Conservation (phyloP, 2,888 invertebrate species). For the Drosophila mettleri region DNA sequence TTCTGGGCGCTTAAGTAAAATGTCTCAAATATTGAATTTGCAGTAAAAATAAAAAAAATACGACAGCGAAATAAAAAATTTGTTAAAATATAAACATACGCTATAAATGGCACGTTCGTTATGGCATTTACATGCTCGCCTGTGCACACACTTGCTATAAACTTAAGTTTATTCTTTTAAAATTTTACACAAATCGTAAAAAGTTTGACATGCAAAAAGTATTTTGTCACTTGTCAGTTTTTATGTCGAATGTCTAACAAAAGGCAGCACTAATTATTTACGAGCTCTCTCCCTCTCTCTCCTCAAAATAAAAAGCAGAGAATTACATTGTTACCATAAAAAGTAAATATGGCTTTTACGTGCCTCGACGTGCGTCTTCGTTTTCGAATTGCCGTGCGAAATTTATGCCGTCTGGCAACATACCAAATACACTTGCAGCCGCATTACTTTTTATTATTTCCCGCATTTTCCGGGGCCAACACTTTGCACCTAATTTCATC, state of each 20-base stretch:
- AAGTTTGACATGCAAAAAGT: slow-evolving; percentile 33
- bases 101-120: slow-evolving; percentile 3
- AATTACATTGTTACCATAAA: slow-evolving; percentile 67
- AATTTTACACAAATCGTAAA: slow-evolving; percentile 57
- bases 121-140: slow-evolving; percentile 1
- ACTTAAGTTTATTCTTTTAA: slow-evolving; percentile 60
- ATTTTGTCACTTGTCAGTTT: slow-evolving; percentile 38
- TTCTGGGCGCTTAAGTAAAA: slow-evolving; percentile 11
- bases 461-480: slow-evolving; percentile 52
- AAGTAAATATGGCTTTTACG: slow-evolving; percentile 67
- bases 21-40: slow-evolving; percentile 18
- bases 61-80: slow-evolving; percentile 22
- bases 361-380: slow-evolving; percentile 32
- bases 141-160: slow-evolving; percentile 30
- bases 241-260: slow-evolving; percentile 39
- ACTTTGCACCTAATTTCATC: slow-evolving; percentile 69
- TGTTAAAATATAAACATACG: background rate
- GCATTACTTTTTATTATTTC: slow-evolving; percentile 52
- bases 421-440: slow-evolving; percentile 35
- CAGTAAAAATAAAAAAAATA: slow-evolving; percentile 17
- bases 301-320: slow-evolving; percentile 8
- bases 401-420: slow-evolving; percentile 47
- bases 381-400: slow-evolving; percentile 30
- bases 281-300: slow-evolving; percentile 39
- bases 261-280: slow-evolving; percentile 71